phyloP scores from a whole-genome alignment of 2,888 invertebrate genomes.

The Panopea generosa region DNA sequence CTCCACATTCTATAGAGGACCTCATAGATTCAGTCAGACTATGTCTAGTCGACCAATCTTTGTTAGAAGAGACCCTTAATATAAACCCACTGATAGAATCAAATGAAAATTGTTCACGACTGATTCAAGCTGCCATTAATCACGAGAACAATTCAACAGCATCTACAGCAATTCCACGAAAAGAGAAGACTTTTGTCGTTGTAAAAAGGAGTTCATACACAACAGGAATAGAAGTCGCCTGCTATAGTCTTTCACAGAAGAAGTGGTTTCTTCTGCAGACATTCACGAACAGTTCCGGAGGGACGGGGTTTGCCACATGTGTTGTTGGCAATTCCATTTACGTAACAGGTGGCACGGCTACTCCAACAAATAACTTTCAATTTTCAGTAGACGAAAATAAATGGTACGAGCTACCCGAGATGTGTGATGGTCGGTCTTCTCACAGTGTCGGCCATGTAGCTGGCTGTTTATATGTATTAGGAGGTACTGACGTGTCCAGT shows the following conservation, averaged over 20 bases:
- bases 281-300: slow-evolving; percentile 59
- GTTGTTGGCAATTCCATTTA: slow-evolving; percentile 65
- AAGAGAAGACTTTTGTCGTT: slow-evolving; percentile 57
- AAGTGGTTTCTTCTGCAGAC: slow-evolving; percentile 68
- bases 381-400: slow-evolving; percentile 58
- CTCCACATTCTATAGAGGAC: slow-evolving; percentile 12
- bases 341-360: slow-evolving; percentile 70
- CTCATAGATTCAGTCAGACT: slow-evolving; percentile 43
- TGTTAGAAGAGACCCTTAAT: slow-evolving; percentile 22
- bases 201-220: slow-evolving; percentile 54
- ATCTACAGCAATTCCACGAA: slow-evolving; percentile 29
- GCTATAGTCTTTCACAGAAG: slow-evolving; percentile 67
- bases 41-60: slow-evolving; percentile 21
- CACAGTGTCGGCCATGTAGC: slow-evolving; percentile 68
- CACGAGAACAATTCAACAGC: neutral
- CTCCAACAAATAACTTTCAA: slow-evolving; percentile 60
- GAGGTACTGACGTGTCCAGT: slow-evolving; percentile 66
- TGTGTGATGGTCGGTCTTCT: slow-evolving; percentile 62
- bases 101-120: slow-evolving; percentile 10
- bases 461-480: slow-evolving; percentile 67
- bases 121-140: slow-evolving; percentile 32
- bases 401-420: slow-evolving; percentile 60
- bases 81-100: slow-evolving; percentile 19
- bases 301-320: slow-evolving; percentile 69
- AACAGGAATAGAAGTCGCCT: slow-evolving; percentile 64